These are phyloP conservation scores for Psittacus erithacus DNA, from an alignment of 2,113 vertebrate species.

Conservation along the genomic window DNA sequence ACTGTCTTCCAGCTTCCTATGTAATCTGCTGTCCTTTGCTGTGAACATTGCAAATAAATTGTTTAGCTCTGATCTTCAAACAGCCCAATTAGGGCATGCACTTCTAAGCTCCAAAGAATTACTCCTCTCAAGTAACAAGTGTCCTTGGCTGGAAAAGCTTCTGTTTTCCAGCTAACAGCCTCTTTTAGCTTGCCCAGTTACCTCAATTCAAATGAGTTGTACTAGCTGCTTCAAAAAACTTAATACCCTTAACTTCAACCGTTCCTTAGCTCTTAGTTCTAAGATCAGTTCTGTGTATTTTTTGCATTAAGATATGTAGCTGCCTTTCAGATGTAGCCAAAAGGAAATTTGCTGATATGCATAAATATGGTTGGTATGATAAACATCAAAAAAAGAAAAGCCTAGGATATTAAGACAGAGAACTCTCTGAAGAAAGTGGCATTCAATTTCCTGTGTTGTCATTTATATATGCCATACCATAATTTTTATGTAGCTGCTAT, in stretches of 20 bases:
- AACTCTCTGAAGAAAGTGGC: slow-evolving; percentile 48
- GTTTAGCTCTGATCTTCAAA: background rate
- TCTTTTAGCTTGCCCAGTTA: background rate
- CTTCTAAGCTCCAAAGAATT: background rate
- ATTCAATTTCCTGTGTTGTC: slow-evolving; percentile 74
- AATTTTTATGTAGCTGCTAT: slow-evolving; percentile 62
- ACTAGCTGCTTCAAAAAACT: background rate
- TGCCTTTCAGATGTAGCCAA: slow-evolving; percentile 67
- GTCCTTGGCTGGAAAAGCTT: background rate
- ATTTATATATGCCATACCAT: slow-evolving; percentile 57
- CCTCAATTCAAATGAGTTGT: background rate
- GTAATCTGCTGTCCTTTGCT: background rate
- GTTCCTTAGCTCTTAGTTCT: slow-evolving; percentile 13
- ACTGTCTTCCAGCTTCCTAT: background rate
- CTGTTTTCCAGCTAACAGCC: background rate
- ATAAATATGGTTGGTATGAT: slow-evolving; percentile 71
- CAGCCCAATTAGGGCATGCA: background rate
- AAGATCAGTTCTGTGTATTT: slow-evolving; percentile 36
- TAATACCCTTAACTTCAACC: background rate
- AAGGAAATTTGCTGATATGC: slow-evolving; percentile 71
- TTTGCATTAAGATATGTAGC: slow-evolving; percentile 54
- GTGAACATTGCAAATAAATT: background rate
- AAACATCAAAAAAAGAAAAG: slow-evolving; percentile 67
- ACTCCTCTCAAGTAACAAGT: background rate
- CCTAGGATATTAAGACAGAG: slow-evolving; percentile 59